Evolutionary conservation across 2,797 vertebrate genomes (phyloP).

Genomic region (Spizella passerina): DNA sequence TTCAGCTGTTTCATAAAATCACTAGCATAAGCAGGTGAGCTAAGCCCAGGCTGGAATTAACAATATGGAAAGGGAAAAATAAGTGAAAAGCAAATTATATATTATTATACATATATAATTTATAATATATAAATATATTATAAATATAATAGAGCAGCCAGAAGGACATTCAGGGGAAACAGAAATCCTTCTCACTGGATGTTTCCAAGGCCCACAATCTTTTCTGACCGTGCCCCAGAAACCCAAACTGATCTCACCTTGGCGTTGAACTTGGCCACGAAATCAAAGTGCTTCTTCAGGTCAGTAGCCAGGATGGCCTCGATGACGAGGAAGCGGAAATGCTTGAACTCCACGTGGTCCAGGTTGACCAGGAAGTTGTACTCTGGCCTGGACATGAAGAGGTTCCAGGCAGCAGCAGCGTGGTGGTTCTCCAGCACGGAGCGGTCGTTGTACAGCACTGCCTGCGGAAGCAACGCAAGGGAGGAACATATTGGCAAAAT

Average conservation of each 20-base stretch:
- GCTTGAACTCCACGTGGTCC: slow-evolving; percentile 95
- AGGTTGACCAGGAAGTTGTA: slow-evolving; percentile 95
- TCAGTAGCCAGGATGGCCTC: slow-evolving; percentile 98
- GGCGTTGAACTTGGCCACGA: slow-evolving; percentile 94
- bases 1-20: background rate
- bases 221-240: background rate
- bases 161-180: background rate
- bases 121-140: no score
- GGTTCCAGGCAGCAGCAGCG: slow-evolving; percentile 95
- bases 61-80: background rate
- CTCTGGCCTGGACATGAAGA: slow-evolving; percentile 94
- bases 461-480: slow-evolving; percentile 70
- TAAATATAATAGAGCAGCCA: background rate
- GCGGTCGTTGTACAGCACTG: slow-evolving; percentile 96
- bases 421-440: slow-evolving; percentile 98
- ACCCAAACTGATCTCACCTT: slow-evolving; percentile 79
- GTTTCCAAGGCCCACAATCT: background rate
- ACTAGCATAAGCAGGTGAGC: background rate
- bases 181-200: background rate
- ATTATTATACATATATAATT: no score
- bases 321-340: slow-evolving; percentile 97
- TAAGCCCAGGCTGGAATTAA: background rate
- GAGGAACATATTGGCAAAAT: background rate
- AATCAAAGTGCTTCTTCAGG: slow-evolving; percentile 98
- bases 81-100: background rate